Conservation (phyloP, 2,888 invertebrate species). For the Periphyllus acericola region DNA sequence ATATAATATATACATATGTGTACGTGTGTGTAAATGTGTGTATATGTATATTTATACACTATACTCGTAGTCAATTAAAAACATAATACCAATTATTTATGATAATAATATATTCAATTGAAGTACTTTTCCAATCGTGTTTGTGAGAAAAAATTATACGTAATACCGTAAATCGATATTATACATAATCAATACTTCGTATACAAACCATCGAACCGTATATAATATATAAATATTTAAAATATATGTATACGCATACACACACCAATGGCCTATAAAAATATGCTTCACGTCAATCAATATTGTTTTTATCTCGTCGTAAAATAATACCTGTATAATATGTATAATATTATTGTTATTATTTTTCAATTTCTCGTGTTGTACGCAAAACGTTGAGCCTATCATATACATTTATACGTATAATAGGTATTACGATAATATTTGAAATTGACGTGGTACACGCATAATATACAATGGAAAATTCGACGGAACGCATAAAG, state of each 20-base stretch:
- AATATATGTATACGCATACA: not conserved
- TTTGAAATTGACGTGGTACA: too few relatives aligned
- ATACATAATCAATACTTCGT: not conserved
- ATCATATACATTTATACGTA: not conserved
- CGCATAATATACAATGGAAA: too few relatives aligned
- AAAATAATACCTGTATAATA: too few relatives aligned
- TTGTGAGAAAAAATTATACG: not conserved
- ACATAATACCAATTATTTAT: conserved; percentile 9
- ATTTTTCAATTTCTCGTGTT: not conserved
- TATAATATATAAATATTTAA: too few relatives aligned
- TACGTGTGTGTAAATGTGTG: too few relatives aligned
- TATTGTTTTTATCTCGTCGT: conserved; percentile 1
- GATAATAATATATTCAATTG: not conserved
- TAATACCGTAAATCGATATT: not conserved
- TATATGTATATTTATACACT: not conserved
- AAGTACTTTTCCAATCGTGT: conserved; percentile 14
- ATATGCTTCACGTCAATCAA: not conserved
- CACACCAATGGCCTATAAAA: conserved; percentile 18
- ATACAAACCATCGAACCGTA: not conserved
- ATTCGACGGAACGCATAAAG: too few relatives aligned
- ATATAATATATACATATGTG: not conserved
- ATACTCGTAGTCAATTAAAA: conserved; percentile 54
- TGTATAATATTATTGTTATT: too few relatives aligned
- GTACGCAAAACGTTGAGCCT: not conserved
- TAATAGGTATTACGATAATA: not conserved